These are phyloP conservation scores for Gymnoscelis rufifasciata DNA, from an alignment of 2,888 invertebrate species.

Conservation along the genomic window DNA sequence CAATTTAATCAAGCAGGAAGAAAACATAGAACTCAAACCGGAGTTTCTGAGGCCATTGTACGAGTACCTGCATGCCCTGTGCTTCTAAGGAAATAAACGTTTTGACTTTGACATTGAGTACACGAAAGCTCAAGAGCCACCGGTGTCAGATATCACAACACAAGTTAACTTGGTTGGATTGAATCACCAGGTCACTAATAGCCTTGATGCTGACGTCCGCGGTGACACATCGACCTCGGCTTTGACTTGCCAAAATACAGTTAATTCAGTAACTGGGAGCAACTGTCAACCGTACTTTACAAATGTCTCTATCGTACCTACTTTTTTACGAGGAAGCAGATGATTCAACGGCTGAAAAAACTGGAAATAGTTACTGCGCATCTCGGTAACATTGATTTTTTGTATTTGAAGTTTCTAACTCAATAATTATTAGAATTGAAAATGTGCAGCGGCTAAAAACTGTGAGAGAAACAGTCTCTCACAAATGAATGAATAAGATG, in stretches of 20 bases:
- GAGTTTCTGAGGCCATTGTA: no score
- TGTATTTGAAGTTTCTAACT: no score
- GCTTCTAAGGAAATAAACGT: no score
- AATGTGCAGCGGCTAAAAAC: no score
- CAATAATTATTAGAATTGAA: no score
- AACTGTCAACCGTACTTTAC: conserved; percentile 7
- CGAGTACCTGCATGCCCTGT: no score
- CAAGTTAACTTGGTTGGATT: conserved; percentile 17
- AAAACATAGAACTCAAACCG: no score
- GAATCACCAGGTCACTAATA: conserved; percentile 30
- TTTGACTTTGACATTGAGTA: no score
- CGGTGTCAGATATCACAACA: conserved; percentile 30
- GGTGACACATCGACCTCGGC: conserved; percentile 45
- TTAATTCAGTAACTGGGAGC: conserved; percentile 37
- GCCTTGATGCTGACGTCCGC: conserved; percentile 25
- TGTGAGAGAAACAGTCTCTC: no score
- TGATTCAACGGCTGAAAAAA: neutral
- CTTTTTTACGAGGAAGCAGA: conserved; percentile 3
- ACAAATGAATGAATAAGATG: no score
- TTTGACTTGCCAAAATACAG: conserved; percentile 46
- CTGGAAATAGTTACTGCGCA: neutral
- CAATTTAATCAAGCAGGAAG: no score
- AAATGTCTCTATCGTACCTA: neutral
- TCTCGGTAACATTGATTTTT: neutral
- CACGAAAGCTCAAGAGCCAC: conserved; percentile 12